phyloP scores from a whole-genome alignment of 2,113 vertebrate genomes.

The Phyllostomus discolor region DNA sequence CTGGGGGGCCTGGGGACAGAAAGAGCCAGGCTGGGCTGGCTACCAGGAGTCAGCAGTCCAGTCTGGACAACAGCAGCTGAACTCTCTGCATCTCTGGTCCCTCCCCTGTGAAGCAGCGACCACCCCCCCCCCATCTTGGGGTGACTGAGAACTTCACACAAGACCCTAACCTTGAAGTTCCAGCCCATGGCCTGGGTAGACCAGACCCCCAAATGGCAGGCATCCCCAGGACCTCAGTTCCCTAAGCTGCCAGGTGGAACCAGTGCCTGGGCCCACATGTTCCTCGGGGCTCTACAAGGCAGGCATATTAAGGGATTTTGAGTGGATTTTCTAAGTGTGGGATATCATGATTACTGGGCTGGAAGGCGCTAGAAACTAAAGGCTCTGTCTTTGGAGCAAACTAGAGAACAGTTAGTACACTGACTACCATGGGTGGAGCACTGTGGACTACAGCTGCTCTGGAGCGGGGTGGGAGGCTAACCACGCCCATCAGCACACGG shows the following conservation, averaged over 20 bases:
- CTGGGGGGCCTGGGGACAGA: not conserved
- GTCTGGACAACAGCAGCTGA: not conserved
- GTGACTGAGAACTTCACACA: not conserved
- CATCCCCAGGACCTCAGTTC: not conserved
- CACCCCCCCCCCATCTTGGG: too few relatives aligned
- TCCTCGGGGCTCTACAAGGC: not conserved
- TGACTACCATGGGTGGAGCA: not conserved
- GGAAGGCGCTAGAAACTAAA: not conserved
- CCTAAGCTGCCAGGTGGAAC: not conserved
- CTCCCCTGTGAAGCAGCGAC: not conserved
- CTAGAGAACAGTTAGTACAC: not conserved
- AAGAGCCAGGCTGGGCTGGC: not conserved
- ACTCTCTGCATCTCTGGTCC: not conserved
- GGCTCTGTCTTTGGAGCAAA: not conserved
- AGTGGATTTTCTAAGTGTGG: not conserved
- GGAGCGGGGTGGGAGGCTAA: not conserved
- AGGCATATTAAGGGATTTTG: not conserved
- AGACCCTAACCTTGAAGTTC: not conserved
- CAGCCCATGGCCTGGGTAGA: not conserved
- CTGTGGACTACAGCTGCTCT: too few relatives aligned
- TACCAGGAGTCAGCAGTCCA: not conserved
- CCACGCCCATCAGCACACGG: not conserved
- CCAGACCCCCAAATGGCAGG: not conserved
- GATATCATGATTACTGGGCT: not conserved
- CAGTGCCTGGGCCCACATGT: accelerated